Base-by-base conservation (phyloP, 2,888 invertebrate genomes). In the Stomorhina lunata region DNA sequence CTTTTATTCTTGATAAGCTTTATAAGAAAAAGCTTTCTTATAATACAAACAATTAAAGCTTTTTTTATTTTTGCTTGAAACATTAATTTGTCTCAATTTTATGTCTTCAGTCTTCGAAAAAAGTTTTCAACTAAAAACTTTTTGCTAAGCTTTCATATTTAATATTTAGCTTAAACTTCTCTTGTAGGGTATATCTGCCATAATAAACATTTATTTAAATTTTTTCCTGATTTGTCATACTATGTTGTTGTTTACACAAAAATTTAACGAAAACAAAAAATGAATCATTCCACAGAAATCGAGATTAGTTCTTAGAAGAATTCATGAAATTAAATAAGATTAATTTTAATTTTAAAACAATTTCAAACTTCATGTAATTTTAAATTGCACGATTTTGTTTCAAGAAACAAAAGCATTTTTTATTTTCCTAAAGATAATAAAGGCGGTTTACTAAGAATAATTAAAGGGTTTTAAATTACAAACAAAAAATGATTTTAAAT, bases 171-270 rank as follows among this genome's bases (percentile, higher is more conserved):
- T n/a, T n/a, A n/a, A n/a, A n/a, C n/a, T n/a, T n/a, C n/a, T n/a
- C n/a, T n/a, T n/a, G n/a, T n/a, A n/a, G n/a, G n/a, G n/a, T n/a
- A n/a, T n/a, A n/a, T n/a, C n/a, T n/a, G n/a, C n/a, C n/a, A n/a
- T n/a, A n/a, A n/a, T n/a, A n/a, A n/a, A 9, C 32, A 75, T 63
- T 43, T 20, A 63, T 69, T 65, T 78, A 65, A 55, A 81, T 81
- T 57, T 65, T 81, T 79, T 6, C 29, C 37, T 6, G 48, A 69
- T 79, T 79, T 82, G 79, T 82, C 79, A 82, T 82, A n/a, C n/a
- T n/a, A n/a, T n/a, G n/a, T 43, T 57, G 27, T 32, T 45, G 73
- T 50, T 75, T 69, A 75, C 34, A 79, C 43, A 34, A 34, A 12
- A 43, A 48, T 25, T 53, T 40, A 59, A 59, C 22, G 2, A 1